Evolutionary conservation across 2,113 vertebrate genomes (phyloP).

Genomic region (Elachura formosa): DNA sequence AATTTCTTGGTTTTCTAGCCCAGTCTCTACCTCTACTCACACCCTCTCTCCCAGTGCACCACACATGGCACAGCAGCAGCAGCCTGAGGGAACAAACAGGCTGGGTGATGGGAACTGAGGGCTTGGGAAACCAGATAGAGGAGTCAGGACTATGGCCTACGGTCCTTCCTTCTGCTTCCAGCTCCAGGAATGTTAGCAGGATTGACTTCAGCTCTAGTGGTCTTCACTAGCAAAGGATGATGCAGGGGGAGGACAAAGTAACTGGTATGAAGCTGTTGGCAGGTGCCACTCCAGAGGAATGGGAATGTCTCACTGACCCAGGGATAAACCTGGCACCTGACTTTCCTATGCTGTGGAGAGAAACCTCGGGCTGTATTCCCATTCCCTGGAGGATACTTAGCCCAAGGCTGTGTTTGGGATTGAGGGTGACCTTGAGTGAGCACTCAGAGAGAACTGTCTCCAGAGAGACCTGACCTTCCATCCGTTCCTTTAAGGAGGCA

Average conservation of each 20-base stretch:
- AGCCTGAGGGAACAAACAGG: neutral
- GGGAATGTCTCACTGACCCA: neutral
- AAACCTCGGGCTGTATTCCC: neutral
- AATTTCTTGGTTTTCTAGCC: neutral
- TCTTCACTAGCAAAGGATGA: neutral
- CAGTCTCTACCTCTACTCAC: neutral
- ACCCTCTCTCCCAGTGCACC: neutral
- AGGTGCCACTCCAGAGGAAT: neutral
- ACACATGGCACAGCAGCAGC: neutral
- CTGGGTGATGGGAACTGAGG: neutral
- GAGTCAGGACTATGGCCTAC: neutral
- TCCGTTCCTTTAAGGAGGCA: neutral
- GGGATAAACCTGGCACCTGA: neutral
- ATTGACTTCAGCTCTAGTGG: neutral
- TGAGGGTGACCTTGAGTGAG: neutral
- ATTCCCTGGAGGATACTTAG: neutral
- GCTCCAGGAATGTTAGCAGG: neutral
- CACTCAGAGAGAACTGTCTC: neutral
- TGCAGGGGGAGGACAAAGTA: neutral
- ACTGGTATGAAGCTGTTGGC: neutral
- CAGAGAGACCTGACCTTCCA: neutral
- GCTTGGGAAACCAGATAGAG: neutral
- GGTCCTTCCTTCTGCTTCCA: neutral
- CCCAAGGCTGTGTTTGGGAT: neutral
- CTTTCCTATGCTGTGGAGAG: neutral